A percentile compares a stretch with the other conserved stretches of the same genome.
phyloP scores from a whole-genome alignment of 2,888 invertebrate genomes.

The Rutpela maculata region DNA sequence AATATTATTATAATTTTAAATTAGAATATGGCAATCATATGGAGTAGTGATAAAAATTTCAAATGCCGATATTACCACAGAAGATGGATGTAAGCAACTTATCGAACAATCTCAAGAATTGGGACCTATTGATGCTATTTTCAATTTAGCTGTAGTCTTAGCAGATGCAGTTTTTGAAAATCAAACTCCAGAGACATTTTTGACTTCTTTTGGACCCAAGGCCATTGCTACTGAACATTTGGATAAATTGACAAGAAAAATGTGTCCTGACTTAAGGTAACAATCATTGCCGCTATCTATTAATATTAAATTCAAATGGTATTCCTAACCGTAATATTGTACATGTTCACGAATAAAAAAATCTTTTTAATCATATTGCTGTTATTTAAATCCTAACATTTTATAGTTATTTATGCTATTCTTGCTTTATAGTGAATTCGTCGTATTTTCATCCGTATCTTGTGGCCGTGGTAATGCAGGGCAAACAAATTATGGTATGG shows the following conservation, averaged over 20 bases:
- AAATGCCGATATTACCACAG: slow-evolving; percentile 82
- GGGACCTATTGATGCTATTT: slow-evolving; percentile 88
- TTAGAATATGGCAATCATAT: slow-evolving; percentile 83
- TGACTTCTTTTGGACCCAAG: slow-evolving; percentile 84
- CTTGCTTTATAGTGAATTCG: slow-evolving; percentile 80
- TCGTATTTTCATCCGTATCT: slow-evolving; percentile 93
- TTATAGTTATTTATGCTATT: neutral
- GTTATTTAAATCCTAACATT: neutral
- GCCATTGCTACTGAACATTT: slow-evolving; percentile 86
- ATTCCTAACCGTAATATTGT: no score
- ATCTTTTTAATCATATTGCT: neutral
- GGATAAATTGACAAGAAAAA: slow-evolving; percentile 75
- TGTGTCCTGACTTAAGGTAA: slow-evolving; percentile 63
- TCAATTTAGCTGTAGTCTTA: slow-evolving; percentile 91
- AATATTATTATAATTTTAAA: neutral
- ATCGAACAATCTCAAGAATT: slow-evolving; percentile 79
- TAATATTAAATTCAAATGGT: no score
- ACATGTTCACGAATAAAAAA: no score
- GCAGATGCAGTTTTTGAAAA: slow-evolving; percentile 87
- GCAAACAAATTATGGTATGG: slow-evolving; percentile 93
- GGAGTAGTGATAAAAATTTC: slow-evolving; percentile 83
- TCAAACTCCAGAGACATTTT: slow-evolving; percentile 83
- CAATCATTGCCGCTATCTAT: no score
- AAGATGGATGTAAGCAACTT: slow-evolving; percentile 82
- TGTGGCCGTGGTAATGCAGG: slow-evolving; percentile 95